Percentiles rank a stretch among this genome's conserved stretches.
These are phyloP conservation scores for Colinus virginianus DNA, from an alignment of 2,113 vertebrate genomes.

Conservation along the genomic window DNA sequence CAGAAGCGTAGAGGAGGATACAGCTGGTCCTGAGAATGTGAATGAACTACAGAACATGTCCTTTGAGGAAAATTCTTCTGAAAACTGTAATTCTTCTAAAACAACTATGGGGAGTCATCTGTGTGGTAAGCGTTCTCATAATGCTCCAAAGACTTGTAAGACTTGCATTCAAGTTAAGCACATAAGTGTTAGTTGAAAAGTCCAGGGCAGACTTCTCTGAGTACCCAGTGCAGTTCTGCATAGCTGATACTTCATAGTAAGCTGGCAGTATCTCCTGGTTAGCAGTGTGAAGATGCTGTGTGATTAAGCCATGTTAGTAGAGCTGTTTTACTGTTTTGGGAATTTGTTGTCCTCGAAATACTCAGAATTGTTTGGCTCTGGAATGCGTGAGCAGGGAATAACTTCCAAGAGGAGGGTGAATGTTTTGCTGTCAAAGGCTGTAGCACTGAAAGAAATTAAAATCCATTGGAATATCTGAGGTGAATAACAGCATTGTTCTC, in stretches of 20 bases:
- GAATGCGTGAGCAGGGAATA: background rate
- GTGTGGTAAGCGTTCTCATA: conserved; percentile 29
- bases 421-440: background rate
- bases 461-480: background rate
- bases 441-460: background rate
- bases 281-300: background rate
- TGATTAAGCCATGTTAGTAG: fast-evolving
- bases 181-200: background rate
- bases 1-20: background rate
- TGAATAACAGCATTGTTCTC: background rate
- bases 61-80: background rate
- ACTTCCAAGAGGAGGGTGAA: background rate
- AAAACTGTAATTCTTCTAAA: background rate
- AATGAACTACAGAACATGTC: background rate
- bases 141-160: background rate
- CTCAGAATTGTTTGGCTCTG: background rate
- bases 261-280: background rate
- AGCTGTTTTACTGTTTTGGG: background rate
- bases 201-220: background rate
- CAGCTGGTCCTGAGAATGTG: background rate
- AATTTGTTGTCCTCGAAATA: background rate
- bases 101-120: background rate
- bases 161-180: background rate
- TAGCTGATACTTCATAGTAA: background rate
- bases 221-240: background rate